phyloP scores from a whole-genome alignment of 2,797 vertebrate species.

The Phoebastria nigripes region DNA sequence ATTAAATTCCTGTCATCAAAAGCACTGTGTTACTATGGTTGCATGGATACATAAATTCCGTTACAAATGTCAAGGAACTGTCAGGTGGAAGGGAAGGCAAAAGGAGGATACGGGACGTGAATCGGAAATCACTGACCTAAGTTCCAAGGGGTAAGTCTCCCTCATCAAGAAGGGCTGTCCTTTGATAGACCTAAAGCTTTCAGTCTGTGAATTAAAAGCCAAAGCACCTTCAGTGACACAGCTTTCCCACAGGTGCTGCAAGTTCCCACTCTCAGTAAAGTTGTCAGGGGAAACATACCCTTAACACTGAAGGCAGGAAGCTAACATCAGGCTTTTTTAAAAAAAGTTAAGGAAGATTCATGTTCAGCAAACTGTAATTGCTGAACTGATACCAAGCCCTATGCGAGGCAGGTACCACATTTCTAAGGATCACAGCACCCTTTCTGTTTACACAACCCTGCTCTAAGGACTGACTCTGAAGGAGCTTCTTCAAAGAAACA shows the following conservation, averaged over 20 bases:
- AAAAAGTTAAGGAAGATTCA: too few species aligned
- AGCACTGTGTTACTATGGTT: conserved; percentile 12
- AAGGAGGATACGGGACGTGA: background rate
- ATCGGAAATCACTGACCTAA: background rate
- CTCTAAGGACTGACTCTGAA: background rate
- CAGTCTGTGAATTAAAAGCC: background rate
- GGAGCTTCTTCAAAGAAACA: background rate
- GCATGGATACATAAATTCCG: background rate
- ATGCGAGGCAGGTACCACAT: background rate
- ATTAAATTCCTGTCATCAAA: background rate
- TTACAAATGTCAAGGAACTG: background rate
- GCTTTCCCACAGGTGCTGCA: background rate
- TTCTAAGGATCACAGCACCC: background rate
- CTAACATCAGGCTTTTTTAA: background rate
- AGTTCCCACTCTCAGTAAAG: background rate
- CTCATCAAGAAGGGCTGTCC: background rate
- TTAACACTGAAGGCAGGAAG: background rate
- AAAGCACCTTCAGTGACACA: background rate
- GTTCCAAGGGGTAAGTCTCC: background rate
- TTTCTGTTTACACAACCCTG: background rate
- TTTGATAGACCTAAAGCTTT: background rate
- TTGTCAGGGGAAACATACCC: background rate
- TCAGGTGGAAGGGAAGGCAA: background rate
- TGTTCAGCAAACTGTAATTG: background rate
- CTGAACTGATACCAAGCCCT: background rate